phyloP scores from a whole-genome alignment of 2,888 invertebrate genomes.

The Zhuqinia jingwanae region DNA sequence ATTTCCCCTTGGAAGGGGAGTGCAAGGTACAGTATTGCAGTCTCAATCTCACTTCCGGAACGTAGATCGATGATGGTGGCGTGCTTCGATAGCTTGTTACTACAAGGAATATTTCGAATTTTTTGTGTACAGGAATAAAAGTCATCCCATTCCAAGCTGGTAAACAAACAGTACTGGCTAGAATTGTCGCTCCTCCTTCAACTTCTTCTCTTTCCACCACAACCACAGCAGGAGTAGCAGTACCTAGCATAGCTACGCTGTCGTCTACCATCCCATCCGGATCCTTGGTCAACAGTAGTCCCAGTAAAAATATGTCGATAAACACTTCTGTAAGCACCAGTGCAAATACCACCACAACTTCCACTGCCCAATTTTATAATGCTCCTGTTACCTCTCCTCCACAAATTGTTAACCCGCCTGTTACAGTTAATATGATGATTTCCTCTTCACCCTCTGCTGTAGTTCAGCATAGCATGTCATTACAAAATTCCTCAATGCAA shows the following conservation, averaged over 20 bases:
- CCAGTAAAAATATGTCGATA: background rate
- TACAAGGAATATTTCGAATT: no score
- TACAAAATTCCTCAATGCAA: background rate
- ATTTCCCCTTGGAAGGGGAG: constrained; percentile 74
- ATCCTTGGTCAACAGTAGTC: background rate
- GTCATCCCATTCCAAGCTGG: constrained; percentile 76
- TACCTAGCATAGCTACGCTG: background rate
- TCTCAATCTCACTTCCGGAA: background rate
- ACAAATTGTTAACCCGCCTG: background rate
- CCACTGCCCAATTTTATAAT: background rate
- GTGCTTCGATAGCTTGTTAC: no score
- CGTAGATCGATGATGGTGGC: background rate
- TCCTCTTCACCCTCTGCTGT: background rate
- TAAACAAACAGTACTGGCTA: constrained; percentile 76
- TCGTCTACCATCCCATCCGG: background rate
- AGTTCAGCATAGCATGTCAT: background rate
- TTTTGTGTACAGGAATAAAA: constrained; percentile 75
- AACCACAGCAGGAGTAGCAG: background rate
- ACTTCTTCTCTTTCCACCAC: no score
- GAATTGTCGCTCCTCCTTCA: constrained; percentile 71
- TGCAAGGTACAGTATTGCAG: constrained; percentile 69
- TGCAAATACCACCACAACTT: constrained; percentile 8
- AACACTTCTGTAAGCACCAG: background rate
- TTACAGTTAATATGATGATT: background rate
- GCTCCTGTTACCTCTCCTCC: constrained; percentile 1